Base-by-base conservation (phyloP, 2,113 vertebrate species). In the Malurus melanocephalus region DNA sequence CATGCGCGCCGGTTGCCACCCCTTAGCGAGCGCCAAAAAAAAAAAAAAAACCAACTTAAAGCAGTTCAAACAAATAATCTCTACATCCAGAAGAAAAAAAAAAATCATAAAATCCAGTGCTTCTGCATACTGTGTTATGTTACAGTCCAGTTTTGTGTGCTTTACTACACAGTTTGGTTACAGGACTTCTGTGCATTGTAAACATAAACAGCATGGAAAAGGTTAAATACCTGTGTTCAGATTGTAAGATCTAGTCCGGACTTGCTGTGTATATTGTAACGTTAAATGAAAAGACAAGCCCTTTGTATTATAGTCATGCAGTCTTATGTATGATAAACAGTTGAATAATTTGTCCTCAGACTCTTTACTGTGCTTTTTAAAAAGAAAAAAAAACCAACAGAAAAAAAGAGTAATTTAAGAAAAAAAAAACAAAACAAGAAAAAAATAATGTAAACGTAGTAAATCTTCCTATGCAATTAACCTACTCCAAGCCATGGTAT, bases 301-400 rank as follows among this genome's bases (percentile, higher is more conserved):
- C 99, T 99, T 99, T 99, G 99, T 99, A 99, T 99, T 99, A 99
- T 99, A 99, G 98, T 99, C 99, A 99, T 98, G 99, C 98, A 98
- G 98, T 99, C 99, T 99, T 99, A 99, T 99, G 99, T 99, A 99
- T 99, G 99, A 99, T 99, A 99, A 99, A 98, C 99, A 99, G 98
- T 99, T 99, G 99, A 99, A 99, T 99, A 98, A 99, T 98, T 97
- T 98, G 97, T 97, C 98, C 97, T 98, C 97, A 97, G 98, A 98
- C 98, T 99, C 98, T 98, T 98, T 98, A 98, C 97, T 98, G 97
- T 98, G 96, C 96, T 98, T 98, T 98, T 94, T 96, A 98, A 96
- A 92, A 87, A 80, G 62, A 7, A 5, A 92, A 94, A 93, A 94
- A 77, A 95, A 95, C 94, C 71, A 7, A 9, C 24, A 9, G 10